Base-by-base conservation (phyloP, 53 echinoderm and acorn worm species). In the Stichopus horrens region DNA sequence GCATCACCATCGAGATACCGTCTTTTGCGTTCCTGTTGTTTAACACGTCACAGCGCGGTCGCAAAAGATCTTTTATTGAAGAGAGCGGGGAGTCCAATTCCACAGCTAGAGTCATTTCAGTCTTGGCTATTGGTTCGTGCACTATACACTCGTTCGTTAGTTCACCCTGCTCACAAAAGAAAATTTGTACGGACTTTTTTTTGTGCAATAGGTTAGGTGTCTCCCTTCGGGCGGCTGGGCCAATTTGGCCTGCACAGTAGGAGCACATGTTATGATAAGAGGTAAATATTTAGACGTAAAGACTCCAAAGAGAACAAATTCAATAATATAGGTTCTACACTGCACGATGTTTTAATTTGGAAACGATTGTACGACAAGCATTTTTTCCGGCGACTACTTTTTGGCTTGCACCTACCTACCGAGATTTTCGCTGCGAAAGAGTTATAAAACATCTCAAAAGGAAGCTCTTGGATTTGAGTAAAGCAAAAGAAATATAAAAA, bases 171-270 rank as follows among this genome's bases (percentile, higher is more conserved):
- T 55, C 81, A 81, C 81, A 81, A 81, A 81, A 81, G 81, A 81
- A 81, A 75, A n/a, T 7, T 56, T 81, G 11, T 55, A 11, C 55
- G 81, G 81, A 51, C 57, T n/a, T 54, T 58, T 20, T 16, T 16
- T n/a, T 18, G 18, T 81, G 81, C 81, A 58, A 7, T 81, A 81
- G 71, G 71, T 5, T 71, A 18, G 14, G 71, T 71, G 81, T 81
- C 81, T 57, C 81, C 57, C 81, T 81, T 81, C 20, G 20, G 81
- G 81, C 81, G 81, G 81, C 81, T 57, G 81, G 81, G 57, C 81
- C 81, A 81, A 81, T 81, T 81, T 81, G 81, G 56, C 58, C 81
- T 81, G 81, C 81, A 81, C 81, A 81, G 81, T 81, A 81, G 81
- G 81, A 58, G 81, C 81, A 81, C 81, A 81, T 81, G 81, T 81